Base-by-base conservation (phyloP, 2,888 invertebrate species). In the Cerastoderma edule region DNA sequence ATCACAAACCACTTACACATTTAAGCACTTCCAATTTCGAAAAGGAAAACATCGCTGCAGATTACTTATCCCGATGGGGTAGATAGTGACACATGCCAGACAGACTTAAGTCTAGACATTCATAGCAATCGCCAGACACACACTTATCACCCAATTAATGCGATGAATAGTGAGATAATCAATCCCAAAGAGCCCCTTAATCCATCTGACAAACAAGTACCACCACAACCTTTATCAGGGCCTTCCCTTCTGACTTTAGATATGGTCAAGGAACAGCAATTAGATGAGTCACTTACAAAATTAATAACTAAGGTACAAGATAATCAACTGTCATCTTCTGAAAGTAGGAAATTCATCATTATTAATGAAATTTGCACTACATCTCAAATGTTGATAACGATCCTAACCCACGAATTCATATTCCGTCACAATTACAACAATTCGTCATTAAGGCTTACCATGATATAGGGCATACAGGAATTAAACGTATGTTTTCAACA, bases 321-420 rank as follows among this genome's bases (percentile, higher is more conserved):
- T 53, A 67, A 67, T 16, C 33, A 66, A 44, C 53, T 16, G 0
- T 64, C n/a, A 13, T 67, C 65, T 56, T 4, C n/a, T 19, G 13
- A 63, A 10, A 33, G 67, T 27, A 73, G 48, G 39, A 65, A 71
- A 27, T 64, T 57, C 39, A 27, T 81, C 0, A 5, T 72, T 22
- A 28, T 75, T 19, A 78, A 78, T 24, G 60, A 78, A 2, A 19
- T 83, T 4, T 83, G 0, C 75, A 81, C 72, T 78, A 74, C 53
- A 33, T 78, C 6, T 72, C 80, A 24, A 65, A 80, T 30, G 13
- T 65, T 16, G 69, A 78, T 64, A 66, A 60, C 48, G 75, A 80
- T 13, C 76, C 80, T n/a, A 2, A 30, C 16, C 22, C 72, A 13
- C n/a, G 79, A 32, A 39, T 78, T 39, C 72, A 57, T 67, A 67